Conservation (phyloP, 1,140 invertebrate genomes). For the Diorhabda elongata region DNA sequence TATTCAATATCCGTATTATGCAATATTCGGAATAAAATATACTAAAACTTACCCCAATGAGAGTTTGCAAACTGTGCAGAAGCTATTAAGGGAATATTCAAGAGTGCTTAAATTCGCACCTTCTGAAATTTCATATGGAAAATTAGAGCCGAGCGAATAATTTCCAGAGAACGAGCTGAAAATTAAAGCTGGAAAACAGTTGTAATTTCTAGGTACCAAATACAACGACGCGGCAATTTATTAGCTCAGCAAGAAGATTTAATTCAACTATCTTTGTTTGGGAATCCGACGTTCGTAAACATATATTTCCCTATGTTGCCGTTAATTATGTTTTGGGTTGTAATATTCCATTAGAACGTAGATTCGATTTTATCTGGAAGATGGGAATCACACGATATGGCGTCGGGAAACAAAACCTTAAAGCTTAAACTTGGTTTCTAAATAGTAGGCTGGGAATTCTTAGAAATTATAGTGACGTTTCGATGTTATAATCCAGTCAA, state of each 20-base stretch:
- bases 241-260: neutral
- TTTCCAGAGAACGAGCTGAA: neutral
- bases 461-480: too few species aligned
- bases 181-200: slow-evolving; percentile 2
- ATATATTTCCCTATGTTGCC: neutral
- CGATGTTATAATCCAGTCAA: too few species aligned
- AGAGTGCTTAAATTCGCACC: neutral
- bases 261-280: slow-evolving; percentile 3
- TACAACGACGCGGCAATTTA: neutral
- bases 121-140: neutral
- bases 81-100: neutral
- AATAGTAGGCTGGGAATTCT: too few species aligned
- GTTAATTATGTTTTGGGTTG: neutral
- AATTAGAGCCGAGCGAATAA: neutral
- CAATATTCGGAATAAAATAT: too few species aligned
- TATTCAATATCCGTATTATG: too few species aligned
- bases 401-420: too few species aligned
- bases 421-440: too few species aligned
- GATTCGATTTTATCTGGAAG: neutral
- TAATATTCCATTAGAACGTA: neutral
- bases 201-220: slow-evolving; percentile 1
- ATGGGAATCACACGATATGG: neutral
- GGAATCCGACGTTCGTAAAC: neutral
- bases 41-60: too few species aligned
- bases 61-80: too few species aligned